Conservation (phyloP, 2,888 invertebrate species). For the Cecidostiba fungosa region DNA sequence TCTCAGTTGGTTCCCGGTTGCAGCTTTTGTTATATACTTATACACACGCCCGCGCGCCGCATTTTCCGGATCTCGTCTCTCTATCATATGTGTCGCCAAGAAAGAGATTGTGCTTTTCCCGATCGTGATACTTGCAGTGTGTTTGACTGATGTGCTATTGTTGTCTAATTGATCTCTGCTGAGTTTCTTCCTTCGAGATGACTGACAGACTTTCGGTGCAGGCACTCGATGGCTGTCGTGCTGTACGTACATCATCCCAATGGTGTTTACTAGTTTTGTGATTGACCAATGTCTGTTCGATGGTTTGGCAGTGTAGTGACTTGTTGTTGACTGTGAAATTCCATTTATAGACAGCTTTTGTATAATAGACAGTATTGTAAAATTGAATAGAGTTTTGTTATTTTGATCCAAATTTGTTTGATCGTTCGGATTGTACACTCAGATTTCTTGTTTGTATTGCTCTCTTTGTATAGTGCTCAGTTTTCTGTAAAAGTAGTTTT, state of each 20-base stretch:
- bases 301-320: background rate
- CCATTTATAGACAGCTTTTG: background rate
- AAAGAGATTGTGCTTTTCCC: background rate
- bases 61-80: background rate
- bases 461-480: background rate
- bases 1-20: background rate
- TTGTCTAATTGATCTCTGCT: background rate
- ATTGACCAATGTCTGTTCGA: background rate
- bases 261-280: conserved; percentile 5
- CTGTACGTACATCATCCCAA: background rate
- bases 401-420: background rate
- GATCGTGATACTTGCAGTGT: background rate
- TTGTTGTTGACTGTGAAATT: background rate
- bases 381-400: background rate
- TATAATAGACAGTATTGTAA: background rate
- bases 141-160: background rate
- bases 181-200: background rate
- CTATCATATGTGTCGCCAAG: background rate
- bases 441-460: background rate
- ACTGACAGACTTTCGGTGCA: background rate
- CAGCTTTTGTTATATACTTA: background rate
- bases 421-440: background rate
- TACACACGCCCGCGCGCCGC: background rate
- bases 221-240: background rate
- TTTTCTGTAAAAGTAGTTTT: background rate